Evolutionary conservation across 2,888 invertebrate species (phyloP).

Genomic region (Odontomyia ornata): DNA sequence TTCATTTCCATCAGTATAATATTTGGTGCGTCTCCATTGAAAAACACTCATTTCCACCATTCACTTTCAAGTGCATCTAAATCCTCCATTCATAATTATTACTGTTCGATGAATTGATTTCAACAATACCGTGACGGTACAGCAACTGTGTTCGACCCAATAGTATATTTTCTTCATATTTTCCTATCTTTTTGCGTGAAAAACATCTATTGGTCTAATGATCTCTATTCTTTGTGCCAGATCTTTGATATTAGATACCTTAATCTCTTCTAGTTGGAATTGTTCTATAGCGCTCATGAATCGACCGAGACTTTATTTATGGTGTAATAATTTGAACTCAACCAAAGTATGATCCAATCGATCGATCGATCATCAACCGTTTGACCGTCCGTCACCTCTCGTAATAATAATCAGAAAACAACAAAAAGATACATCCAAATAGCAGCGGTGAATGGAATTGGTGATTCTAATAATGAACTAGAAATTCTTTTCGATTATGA

Average conservation of each 20-base stretch:
- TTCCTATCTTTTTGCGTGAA: conserved; percentile 37
- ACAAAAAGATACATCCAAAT: not conserved
- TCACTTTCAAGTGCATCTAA: too few relatives aligned
- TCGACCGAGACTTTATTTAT: too few relatives aligned
- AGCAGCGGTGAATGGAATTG: not conserved
- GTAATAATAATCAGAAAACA: not conserved
- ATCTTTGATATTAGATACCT: conserved; percentile 28
- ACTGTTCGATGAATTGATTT: conserved; percentile 14
- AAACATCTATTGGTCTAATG: conserved; percentile 26
- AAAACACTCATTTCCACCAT: too few relatives aligned
- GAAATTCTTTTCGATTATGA: conserved; percentile 40
- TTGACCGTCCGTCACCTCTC: conserved; percentile 38
- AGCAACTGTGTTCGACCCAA: not conserved
- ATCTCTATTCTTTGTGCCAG: conserved; percentile 22
- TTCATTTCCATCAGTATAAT: too few relatives aligned
- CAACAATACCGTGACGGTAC: not conserved
- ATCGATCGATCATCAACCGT: conserved; percentile 30
- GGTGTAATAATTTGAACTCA: not conserved
- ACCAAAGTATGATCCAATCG: not conserved
- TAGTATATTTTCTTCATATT: conserved; percentile 25
- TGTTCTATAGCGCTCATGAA: not conserved
- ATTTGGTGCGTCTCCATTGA: too few relatives aligned
- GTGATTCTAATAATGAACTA: conserved; percentile 23
- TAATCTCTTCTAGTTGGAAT: not conserved
- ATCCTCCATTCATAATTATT: not conserved